Evolutionary conservation across 2,113 vertebrate genomes (phyloP), one percentile per base, ranked within the genome.

Genomic region (Xiphias gladius): DNA sequence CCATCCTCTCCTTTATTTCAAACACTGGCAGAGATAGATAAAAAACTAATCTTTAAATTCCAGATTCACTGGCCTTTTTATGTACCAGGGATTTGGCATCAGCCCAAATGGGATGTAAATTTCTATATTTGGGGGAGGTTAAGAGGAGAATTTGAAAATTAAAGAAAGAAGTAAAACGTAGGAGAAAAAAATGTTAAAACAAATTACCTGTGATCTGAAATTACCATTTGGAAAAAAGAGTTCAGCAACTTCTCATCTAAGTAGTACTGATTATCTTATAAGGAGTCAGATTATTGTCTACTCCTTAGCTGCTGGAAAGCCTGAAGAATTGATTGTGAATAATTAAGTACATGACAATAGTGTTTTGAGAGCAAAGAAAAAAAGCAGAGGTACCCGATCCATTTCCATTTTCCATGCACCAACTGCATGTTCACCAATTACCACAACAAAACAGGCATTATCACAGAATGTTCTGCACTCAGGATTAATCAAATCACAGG

Each of bases 11-110:
- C 57, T 73, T 80, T 69, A 79, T 80, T 80, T 70, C 35, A 73
- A 74, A 77, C 72, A 73, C 55, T 5, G 5, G 63, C 48, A 48
- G 54, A 54, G 17, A 89, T 39, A 83, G 71, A 86, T 72, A 50
- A 67, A 63, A 76, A 79, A 43, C 7, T 89, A 84, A 92, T 90
- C 91, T 92, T 75, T 72, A 35, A 80, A 88, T 88, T 88, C 57
- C 90, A 91, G 85, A 87, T 81, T 79, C 55, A 19, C 55, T 24
- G 72, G 13, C 73, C 88, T 74, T 87, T 92, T 90, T 77, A 82
- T 32, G 20, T 16, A 41, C 22, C 1, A 35, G 14, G 58, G 73
- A 81, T 86, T 82, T 86, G 87, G 84, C 52, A 1, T 73, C 58
- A 46, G 54, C n/a, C 69, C 83, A 88, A 59, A 88, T 59, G 57